Conservation (phyloP, 2,797 vertebrate species). For the Lophius americanus region DNA sequence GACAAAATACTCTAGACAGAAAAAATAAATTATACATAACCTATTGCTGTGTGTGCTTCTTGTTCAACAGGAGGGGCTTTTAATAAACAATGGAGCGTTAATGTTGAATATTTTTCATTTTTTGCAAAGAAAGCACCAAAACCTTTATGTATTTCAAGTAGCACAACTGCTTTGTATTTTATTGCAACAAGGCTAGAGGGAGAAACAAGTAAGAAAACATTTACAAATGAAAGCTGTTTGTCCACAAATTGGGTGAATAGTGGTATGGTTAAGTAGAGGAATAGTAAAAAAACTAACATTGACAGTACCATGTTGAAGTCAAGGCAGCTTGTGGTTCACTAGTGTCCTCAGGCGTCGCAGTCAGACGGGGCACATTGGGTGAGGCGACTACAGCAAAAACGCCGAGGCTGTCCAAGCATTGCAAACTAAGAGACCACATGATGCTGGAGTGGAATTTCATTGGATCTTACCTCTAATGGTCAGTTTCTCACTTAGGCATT, state of each 20-base stretch:
- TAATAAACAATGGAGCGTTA: too few relatives aligned
- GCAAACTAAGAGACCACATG: conserved; percentile 47
- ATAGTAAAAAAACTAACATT: conserved; percentile 50
- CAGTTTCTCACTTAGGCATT: conserved; percentile 30
- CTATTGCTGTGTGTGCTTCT: conserved; percentile 48
- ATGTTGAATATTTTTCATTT: too few relatives aligned
- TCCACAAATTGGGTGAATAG: conserved; percentile 79
- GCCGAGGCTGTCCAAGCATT: conserved; percentile 60
- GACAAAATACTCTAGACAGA: conserved; percentile 85
- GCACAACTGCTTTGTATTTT: conserved; percentile 82
- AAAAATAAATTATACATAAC: conserved; percentile 82
- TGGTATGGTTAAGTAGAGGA: conserved; percentile 73
- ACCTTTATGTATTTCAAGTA: conserved; percentile 75
- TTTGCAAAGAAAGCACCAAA: conserved; percentile 16
- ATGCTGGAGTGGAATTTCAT: conserved; percentile 51
- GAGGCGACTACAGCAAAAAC: conserved; percentile 63
- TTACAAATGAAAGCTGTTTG: conserved; percentile 77
- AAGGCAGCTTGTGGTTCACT: conserved; percentile 83
- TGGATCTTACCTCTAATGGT: conserved; percentile 36
- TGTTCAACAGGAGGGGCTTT: background rate
- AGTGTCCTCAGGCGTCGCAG: conserved; percentile 75
- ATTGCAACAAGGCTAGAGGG: conserved; percentile 78
- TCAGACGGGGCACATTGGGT: conserved; percentile 76
- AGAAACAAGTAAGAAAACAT: conserved; percentile 67
- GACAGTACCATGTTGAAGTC: conserved; percentile 77